Evolutionary conservation across 2,888 invertebrate species (phyloP), one percentile per base, ranked within the genome.

Genomic region (Melinaea marsaeus): DNA sequence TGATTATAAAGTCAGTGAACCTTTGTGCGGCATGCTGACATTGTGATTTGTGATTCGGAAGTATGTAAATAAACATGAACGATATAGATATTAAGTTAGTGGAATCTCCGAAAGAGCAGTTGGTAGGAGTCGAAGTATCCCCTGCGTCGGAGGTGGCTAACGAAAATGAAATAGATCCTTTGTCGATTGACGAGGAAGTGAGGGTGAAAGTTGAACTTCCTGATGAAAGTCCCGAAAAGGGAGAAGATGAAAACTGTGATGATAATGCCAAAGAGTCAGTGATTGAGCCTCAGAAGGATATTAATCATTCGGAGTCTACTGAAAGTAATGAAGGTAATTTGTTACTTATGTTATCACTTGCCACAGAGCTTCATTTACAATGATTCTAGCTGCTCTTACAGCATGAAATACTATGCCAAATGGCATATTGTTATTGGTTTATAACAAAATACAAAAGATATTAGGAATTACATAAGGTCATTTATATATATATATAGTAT

Each of bases 61-160:
- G 85, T 88, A 90, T 90, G 90, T 90, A 88, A 89, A 89, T 90
- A 90, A 90, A 88, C 88, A 90, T 90, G 90, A 90, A 90, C 83
- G 89, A 89, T 88, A 85, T 85, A 85, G 86, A 81, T 76, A 81
- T 86, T 75, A 89, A 89, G 84, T 81, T 83, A 84, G 85, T 83
- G 78, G 89, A 88, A 81, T 83, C 86, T 78, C 83, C 81, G 70
- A 88, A 88, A 79, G 84, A 81, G 72, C 81, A 79, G 73, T 65
- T 75, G 75, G 72, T 76, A 72, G 79, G 72, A 66, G 79, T 74
- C 65, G 83, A 76, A 69, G 77, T 78, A 70, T 78, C 84, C 72
- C 80, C 83, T 68, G 74, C 78, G 64, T 76, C 75, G 68, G 81
- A 83, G 69, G 70, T 75, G 35, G 72, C 72, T 61, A 75, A 75